A percentile compares a stretch with the other conserved stretches of the same genome.
These are phyloP conservation scores for Aphis craccivora DNA, from an alignment of 1,140 invertebrate genomes.

Conservation along the genomic window DNA sequence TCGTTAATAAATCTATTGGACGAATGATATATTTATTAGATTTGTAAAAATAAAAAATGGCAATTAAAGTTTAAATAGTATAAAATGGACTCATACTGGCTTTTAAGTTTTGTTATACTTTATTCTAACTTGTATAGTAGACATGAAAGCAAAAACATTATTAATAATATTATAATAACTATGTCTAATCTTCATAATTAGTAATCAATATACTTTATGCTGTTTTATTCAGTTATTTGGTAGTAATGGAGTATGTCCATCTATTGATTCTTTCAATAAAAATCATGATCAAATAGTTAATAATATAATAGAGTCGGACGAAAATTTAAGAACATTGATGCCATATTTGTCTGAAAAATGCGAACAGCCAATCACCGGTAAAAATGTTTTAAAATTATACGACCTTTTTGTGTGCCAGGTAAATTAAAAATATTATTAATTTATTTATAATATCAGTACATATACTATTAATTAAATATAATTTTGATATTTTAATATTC, in stretches of 20 bases:
- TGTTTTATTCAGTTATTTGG: neutral
- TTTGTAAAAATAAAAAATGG: no score
- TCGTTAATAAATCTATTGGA: no score
- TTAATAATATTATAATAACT: no score
- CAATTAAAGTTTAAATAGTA: no score
- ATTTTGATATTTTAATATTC: neutral
- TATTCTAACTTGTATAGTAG: no score
- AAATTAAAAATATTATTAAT: neutral
- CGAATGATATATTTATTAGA: no score
- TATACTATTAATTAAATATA: neutral
- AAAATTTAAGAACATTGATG: slow-evolving; percentile 19
- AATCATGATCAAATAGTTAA: neutral
- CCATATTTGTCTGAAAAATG: slow-evolving; percentile 37
- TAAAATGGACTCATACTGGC: no score
- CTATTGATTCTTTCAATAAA: neutral
- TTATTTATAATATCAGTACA: neutral
- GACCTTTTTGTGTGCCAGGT: slow-evolving; percentile 22
- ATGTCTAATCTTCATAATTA: no score
- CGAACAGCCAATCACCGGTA: neutral
- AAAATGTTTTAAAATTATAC: neutral
- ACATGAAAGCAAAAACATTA: no score
- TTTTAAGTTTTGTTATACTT: no score
- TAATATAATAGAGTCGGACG: neutral
- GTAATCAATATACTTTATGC: neutral
- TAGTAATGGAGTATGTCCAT: neutral